Evolutionary conservation across 1,140 invertebrate genomes (phyloP).

Genomic region (Pinna nobilis): DNA sequence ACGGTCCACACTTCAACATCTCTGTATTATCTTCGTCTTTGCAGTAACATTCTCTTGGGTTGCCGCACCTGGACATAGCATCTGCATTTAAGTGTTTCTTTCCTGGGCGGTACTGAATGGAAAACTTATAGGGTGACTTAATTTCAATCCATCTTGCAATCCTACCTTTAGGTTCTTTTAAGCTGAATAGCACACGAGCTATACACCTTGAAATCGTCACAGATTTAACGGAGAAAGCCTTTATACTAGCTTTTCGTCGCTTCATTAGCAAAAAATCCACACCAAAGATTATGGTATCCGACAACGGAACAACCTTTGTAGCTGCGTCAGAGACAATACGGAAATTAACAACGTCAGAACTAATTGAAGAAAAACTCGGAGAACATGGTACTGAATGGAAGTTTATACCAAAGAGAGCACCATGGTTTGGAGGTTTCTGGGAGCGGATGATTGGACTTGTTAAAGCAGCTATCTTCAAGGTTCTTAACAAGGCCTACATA

Average conservation of each 20-base stretch:
- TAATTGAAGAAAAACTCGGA: slow-evolving; percentile 5
- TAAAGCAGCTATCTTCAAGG: background rate
- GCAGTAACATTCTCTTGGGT: too few relatives aligned
- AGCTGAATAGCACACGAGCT: slow-evolving; percentile 5
- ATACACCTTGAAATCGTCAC: slow-evolving; percentile 15
- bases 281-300: slow-evolving; percentile 19
- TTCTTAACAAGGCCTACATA: slow-evolving; percentile 8
- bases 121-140: slow-evolving; percentile 52
- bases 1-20: too few relatives aligned
- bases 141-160: slow-evolving; percentile 54
- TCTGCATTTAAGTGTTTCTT: slow-evolving; percentile 59
- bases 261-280: slow-evolving; percentile 21
- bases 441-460: slow-evolving; percentile 12
- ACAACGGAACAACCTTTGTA: slow-evolving; percentile 21
- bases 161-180: slow-evolving; percentile 42
- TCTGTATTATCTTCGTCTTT: too few relatives aligned
- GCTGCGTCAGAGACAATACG: slow-evolving; percentile 1
- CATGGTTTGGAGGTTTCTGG: slow-evolving; percentile 36
- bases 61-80: slow-evolving; percentile 47
- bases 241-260: slow-evolving; percentile 15
- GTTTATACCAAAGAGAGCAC: slow-evolving; percentile 21
- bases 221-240: slow-evolving; percentile 11
- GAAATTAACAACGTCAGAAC: background rate
- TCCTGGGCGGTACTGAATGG: slow-evolving; percentile 51
- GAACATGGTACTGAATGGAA: slow-evolving; percentile 12